phyloP scores from a whole-genome alignment of 2,113 vertebrate genomes.

The Nerophis ophidion region DNA sequence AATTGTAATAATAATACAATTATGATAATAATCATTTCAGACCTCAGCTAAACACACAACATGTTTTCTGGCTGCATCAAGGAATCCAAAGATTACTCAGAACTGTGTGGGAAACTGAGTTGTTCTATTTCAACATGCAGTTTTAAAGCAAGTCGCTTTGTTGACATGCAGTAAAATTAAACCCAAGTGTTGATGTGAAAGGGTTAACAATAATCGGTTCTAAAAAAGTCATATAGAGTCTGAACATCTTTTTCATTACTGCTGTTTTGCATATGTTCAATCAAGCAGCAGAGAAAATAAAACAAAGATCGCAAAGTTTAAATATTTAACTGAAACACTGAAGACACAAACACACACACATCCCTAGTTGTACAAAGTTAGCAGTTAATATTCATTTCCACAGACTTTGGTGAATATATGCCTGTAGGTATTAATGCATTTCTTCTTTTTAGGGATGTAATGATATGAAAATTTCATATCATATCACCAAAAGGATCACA shows the following conservation, averaged over 20 bases:
- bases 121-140: slow-evolving; percentile 23
- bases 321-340: neutral
- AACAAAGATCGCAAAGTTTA: slow-evolving; percentile 10
- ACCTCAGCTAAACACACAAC: slow-evolving; percentile 66
- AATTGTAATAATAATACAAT: too few relatives aligned
- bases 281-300: slow-evolving; percentile 49
- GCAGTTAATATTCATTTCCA: too few relatives aligned
- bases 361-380: too few relatives aligned
- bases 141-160: neutral
- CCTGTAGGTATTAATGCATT: too few relatives aligned
- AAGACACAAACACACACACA: slow-evolving; percentile 29
- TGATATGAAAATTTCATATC: too few relatives aligned
- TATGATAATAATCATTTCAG: slow-evolving; percentile 45
- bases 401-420: too few relatives aligned
- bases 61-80: slow-evolving; percentile 54
- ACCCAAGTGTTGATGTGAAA: slow-evolving; percentile 4
- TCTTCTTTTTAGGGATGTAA: too few relatives aligned
- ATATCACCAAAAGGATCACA: too few relatives aligned
- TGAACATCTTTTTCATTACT: slow-evolving; percentile 45
- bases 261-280: slow-evolving; percentile 15
- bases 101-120: slow-evolving; percentile 53
- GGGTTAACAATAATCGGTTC: slow-evolving; percentile 11
- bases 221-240: slow-evolving; percentile 16
- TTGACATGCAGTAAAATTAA: slow-evolving; percentile 1
- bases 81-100: slow-evolving; percentile 34